Evolutionary conservation across 2,797 vertebrate species (phyloP), one percentile per base, ranked within the genome.

Genomic region (Nyctalus aviator): DNA sequence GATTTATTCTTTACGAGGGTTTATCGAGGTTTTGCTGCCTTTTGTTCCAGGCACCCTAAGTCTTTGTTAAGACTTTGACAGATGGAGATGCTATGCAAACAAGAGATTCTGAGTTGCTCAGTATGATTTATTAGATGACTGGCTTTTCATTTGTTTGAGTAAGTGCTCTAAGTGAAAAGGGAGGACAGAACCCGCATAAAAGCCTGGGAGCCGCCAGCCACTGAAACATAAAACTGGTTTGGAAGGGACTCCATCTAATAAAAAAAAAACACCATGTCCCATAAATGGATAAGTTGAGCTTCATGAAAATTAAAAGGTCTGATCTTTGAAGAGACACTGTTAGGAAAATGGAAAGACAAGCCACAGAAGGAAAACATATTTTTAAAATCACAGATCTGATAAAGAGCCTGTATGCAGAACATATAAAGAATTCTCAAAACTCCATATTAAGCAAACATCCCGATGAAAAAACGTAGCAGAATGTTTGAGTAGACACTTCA

Each of bases 271-370:
- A 25, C 17, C n/a, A 68, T 18, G 32, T 37, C 41, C 18, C 55
- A 46, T 48, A 72, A 46, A 77, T 7, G 48, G 79, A 73, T 37
- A 81, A 4, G 57, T 57, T 59, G 68, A 62, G 57, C 68, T 35
- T 81, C 68, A 81, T 64, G 72, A 87, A 73, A 73, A 93, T 81
- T 72, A 68, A 93, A 93, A 72, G 15, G n/a, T 62, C 46, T 82
- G 30, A 66, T 69, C 81, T 81, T 92, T 87, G 20, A 46, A 50
- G 81, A 64, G 17, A 44, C 10, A 23, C 14, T 71, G 0, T 55
- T 41, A 18, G 78, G 57, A 81, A 89, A 91, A 93, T 64, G 8
- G 48, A 90, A 77, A 75, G 13, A 15, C 12, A 81, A 86, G 10
- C 17, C 32, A 62, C 27, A 57, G 35, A n/a, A 25, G 57, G 62